Conservation (phyloP, 2,888 invertebrate genomes). For the Rhagium mordax region DNA sequence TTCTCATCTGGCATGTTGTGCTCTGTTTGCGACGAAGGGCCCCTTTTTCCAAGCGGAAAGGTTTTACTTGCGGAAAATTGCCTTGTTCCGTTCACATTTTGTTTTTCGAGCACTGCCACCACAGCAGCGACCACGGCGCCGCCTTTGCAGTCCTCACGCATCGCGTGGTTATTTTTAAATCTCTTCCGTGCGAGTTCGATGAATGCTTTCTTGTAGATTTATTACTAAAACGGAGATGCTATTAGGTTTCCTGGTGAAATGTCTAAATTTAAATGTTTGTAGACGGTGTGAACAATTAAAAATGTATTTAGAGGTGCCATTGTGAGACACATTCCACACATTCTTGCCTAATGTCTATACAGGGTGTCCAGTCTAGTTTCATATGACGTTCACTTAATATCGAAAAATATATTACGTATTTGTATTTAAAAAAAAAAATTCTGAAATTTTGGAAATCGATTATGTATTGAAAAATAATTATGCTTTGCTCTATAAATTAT, state of each 20-base stretch:
- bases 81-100: conserved; percentile 45
- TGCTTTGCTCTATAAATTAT: too few species aligned
- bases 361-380: not conserved
- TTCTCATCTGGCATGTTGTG: conserved; percentile 33
- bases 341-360: not conserved
- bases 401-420: too few species aligned
- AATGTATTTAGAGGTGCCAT: not conserved
- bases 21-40: conserved; percentile 9
- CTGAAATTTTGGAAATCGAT: too few species aligned
- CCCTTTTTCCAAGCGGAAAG: not conserved
- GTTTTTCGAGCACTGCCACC: conserved; percentile 71
- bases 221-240: conserved; percentile 1
- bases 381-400: not conserved
- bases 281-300: not conserved
- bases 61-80: conserved; percentile 9
- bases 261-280: conserved; percentile 1
- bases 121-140: conserved; percentile 76
- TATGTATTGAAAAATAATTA: too few species aligned
- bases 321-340: too few species aligned
- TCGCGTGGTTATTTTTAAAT: conserved; percentile 46
- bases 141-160: conserved; percentile 64
- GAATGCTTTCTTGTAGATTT: not conserved
- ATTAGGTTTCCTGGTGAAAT: conserved; percentile 7
- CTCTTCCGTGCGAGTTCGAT: conserved; percentile 2
- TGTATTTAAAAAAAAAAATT: too few species aligned